Evolutionary conservation across 2,888 invertebrate genomes (phyloP).

Genomic region (Ormyrus pomaceus): DNA sequence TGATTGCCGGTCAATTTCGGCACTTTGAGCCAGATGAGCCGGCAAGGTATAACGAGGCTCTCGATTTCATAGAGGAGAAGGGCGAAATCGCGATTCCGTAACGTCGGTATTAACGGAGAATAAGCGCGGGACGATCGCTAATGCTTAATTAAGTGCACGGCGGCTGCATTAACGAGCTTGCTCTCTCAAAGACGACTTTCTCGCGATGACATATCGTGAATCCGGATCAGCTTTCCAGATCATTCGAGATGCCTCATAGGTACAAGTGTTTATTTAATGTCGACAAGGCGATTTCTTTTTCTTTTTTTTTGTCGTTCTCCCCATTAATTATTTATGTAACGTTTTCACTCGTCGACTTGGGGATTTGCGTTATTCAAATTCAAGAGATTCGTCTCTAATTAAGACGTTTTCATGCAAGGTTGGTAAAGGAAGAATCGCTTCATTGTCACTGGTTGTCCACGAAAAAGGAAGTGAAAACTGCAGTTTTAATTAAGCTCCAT

Average conservation of each 20-base stretch:
- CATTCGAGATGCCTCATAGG: slow-evolving; percentile 19
- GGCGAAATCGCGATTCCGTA: slow-evolving; percentile 18
- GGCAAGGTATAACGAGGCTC: not conserved
- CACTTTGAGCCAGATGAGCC: no score
- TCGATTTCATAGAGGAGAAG: not conserved
- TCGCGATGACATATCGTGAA: slow-evolving; percentile 47
- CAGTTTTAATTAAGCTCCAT: no score
- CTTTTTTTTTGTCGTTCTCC: not conserved
- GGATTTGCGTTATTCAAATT: no score
- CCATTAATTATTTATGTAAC: slow-evolving; percentile 30
- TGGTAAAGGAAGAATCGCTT: no score
- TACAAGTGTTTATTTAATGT: slow-evolving; percentile 16
- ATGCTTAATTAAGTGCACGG: slow-evolving; percentile 30
- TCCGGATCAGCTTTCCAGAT: slow-evolving; percentile 49
- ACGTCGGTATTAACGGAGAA: not conserved
- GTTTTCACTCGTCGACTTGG: not conserved
- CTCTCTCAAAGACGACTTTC: slow-evolving; percentile 35
- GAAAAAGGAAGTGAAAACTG: no score
- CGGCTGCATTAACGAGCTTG: slow-evolving; percentile 8
- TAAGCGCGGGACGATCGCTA: not conserved
- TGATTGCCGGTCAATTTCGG: not conserved
- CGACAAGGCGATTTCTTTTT: slow-evolving; percentile 15
- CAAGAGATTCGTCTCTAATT: no score
- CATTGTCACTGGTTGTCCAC: no score
- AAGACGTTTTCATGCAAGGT: no score